phyloP scores from a whole-genome alignment of 2,797 vertebrate species.

The Anguilla pacifica region DNA sequence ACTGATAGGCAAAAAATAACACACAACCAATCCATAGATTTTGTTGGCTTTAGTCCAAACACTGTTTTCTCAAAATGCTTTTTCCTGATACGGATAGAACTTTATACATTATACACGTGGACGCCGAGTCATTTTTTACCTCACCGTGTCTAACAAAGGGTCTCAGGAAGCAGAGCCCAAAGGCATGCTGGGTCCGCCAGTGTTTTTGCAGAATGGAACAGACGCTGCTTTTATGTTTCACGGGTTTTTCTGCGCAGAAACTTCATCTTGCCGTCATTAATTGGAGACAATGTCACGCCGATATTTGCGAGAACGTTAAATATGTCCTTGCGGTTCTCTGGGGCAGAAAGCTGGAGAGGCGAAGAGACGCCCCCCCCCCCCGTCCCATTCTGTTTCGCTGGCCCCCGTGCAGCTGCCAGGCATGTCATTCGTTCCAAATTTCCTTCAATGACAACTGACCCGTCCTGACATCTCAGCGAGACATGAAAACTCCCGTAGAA shows the following conservation, averaged over 20 bases:
- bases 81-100: neutral
- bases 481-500: conserved; percentile 43
- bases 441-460: conserved; percentile 44
- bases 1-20: neutral
- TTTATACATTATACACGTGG: neutral
- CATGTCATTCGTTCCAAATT: conserved; percentile 39
- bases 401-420: conserved; percentile 24
- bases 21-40: neutral
- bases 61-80: neutral
- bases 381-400: neutral
- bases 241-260: neutral
- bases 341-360: neutral
- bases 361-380: neutral
- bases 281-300: neutral
- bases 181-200: neutral
- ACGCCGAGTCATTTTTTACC: neutral
- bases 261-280: neutral
- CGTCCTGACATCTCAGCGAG: conserved; percentile 33
- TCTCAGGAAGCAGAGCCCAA: neutral
- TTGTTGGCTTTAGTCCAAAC: neutral
- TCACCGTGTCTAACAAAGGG: neutral
- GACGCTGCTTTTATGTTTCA: no score
- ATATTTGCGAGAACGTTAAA: neutral
- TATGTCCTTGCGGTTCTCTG: neutral
- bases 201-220: neutral